These are phyloP conservation scores for Oasisia sp. DNA, from an alignment of 2,888 invertebrate species.

Conservation along the genomic window DNA sequence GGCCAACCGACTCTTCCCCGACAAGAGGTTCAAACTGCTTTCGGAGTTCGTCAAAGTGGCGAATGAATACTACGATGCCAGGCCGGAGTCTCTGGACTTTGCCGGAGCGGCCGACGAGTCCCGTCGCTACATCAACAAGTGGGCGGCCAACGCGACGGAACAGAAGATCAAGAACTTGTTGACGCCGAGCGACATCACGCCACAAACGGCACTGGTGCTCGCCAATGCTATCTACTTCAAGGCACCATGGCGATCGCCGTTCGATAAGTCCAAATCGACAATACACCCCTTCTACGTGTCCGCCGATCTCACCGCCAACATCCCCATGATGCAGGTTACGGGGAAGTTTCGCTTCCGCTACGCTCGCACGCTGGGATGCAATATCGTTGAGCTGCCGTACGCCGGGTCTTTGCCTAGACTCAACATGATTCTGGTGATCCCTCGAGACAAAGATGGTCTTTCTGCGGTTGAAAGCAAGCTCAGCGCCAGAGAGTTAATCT, in stretches of 20 bases:
- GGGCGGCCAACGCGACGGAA: slow-evolving; percentile 85
- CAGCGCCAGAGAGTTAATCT: neutral
- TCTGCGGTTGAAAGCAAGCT: slow-evolving; percentile 31
- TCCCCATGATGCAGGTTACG: slow-evolving; percentile 75
- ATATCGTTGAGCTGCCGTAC: slow-evolving; percentile 81
- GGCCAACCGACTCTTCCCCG: neutral
- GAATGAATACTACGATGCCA: neutral
- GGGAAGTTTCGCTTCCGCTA: slow-evolving; percentile 72
- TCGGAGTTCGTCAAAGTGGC: neutral
- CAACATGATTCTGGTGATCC: slow-evolving; percentile 57
- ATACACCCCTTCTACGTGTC: neutral
- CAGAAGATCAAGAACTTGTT: slow-evolving; percentile 84
- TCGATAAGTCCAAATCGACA: slow-evolving; percentile 61
- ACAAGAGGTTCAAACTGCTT: neutral
- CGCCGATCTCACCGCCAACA: neutral
- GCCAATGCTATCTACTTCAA: slow-evolving; percentile 69
- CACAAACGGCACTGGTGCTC: slow-evolving; percentile 61
- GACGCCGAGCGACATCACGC: slow-evolving; percentile 65
- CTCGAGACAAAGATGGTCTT: slow-evolving; percentile 49
- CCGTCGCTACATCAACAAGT: slow-evolving; percentile 75
- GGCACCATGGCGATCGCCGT: slow-evolving; percentile 68
- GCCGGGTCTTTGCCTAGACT: slow-evolving; percentile 50
- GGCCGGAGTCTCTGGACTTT: slow-evolving; percentile 40
- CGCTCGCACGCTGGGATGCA: slow-evolving; percentile 75
- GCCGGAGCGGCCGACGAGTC: slow-evolving; percentile 58